phyloP scores from a whole-genome alignment of 2,797 vertebrate species.

The Tokudaia muenninki region DNA sequence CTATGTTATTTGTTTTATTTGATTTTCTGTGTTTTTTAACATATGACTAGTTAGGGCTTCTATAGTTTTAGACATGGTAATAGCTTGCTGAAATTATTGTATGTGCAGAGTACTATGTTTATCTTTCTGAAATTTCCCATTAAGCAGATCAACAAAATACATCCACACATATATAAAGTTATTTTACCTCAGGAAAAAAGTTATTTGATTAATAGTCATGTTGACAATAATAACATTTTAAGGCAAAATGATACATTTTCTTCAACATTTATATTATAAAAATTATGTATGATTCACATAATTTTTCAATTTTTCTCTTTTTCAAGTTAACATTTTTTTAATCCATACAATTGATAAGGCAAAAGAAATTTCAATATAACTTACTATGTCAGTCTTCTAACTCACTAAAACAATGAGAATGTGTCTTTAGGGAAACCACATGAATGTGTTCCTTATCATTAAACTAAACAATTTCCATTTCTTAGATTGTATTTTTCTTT shows the following conservation, averaged over 20 bases:
- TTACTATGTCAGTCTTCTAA: neutral
- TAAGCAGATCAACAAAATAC: neutral
- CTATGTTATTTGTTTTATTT: neutral
- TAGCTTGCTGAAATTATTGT: neutral
- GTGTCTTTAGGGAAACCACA: neutral
- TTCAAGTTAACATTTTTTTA: neutral
- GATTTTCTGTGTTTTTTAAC: neutral
- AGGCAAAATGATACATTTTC: neutral
- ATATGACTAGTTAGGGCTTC: neutral
- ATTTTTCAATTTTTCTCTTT: neutral
- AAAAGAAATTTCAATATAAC: neutral
- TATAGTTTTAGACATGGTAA: neutral
- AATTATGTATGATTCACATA: neutral
- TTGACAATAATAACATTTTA: neutral
- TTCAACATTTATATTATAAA: neutral
- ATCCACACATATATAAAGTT: neutral
- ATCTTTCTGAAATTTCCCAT: neutral
- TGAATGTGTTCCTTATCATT: neutral
- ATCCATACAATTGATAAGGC: neutral
- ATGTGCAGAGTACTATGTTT: neutral
- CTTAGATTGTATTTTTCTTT: neutral
- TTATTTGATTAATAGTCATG: neutral
- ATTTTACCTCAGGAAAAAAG: neutral
- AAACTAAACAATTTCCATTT: neutral
- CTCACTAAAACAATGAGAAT: neutral